Evolutionary conservation across 1,140 invertebrate species (phyloP), one percentile per base, ranked within the genome.

Genomic region (Sitophilus oryzae): DNA sequence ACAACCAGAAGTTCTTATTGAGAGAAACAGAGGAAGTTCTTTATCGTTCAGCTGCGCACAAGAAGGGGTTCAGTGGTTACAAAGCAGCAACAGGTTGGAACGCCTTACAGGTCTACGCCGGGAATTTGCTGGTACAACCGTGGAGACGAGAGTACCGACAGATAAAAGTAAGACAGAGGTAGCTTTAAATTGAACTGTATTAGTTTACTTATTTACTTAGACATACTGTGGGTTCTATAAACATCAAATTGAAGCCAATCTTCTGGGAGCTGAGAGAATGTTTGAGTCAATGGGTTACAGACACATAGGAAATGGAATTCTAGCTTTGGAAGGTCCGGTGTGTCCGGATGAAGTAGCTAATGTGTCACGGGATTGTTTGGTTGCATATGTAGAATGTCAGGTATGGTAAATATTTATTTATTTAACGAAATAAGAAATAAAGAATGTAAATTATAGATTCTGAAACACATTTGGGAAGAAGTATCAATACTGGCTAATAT

Each of bases 341-440:
- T 89, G 90, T 70, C 86, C 86, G 1, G 88, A 91, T 68, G 81
- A 80, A 70, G 84, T 91, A 1, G 81, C 83, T 1, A 81, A 79
- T 49, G 82, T 93, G 0, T 88, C 88, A 4, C 75, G 86, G 38
- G 89, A 94, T 72, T 88, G 88, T 2, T 79, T 92, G 54, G 81
- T 91, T n/a, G 91, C 91, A 16, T 88, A 88, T 72, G 88, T 89
- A 34, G 91, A 93, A 74, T 92, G 89, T 67, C 85, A 91, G 78
- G 85, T 88, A 73, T n/a, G 65, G 25, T 30, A 48, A 5, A 2
- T 43, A 15, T n/a, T 18, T 14, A 5, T 40, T 40, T 15, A 40
- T 20, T 35, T 41, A 9, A 15, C 8, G 38, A 8, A 9, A 8
- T 15, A 8, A 15, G 6, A 8, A 9, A 8, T 9, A 9, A 35